Base-by-base conservation (phyloP, 2,888 invertebrate species). In the Seladonia tumulorum region DNA sequence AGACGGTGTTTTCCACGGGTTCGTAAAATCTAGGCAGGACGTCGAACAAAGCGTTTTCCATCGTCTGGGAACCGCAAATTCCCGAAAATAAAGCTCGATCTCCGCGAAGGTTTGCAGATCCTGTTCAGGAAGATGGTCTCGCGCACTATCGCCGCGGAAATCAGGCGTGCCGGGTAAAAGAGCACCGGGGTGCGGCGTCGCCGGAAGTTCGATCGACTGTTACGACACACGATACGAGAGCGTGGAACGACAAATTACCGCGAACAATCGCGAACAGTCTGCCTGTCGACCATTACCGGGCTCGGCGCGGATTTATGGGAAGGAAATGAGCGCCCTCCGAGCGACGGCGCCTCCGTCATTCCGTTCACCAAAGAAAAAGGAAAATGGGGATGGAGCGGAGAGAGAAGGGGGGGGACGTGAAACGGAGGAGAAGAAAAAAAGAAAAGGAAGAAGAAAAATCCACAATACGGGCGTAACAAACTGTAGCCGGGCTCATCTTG, bases 381-480 rank as follows among this genome's bases (percentile, higher is more conserved):
- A 35, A 47, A 35, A 79, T 63, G 76, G 71, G 47, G n/a, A 77
- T 68, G 76, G 71, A 66, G 80, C 72, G 47, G 66, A 71, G 70
- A 74, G 42, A 7, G 45, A 68, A 18, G 71, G 45, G 42, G n/a
- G n/a, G n/a, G n/a, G n/a, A n/a, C n/a, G 80, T 63, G 77, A 71
- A 78, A 78, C 71, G 63, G 63, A 74, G 70, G 75, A 63, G 70
- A 60, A 68, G 29, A 18, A 35, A 72, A 16, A 74, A 49, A 45
- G 57, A 73, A 71, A 60, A 47, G 16, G 5, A 68, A 71, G 60
- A 60, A 82, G 77, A 88, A 90, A 90, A 89, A 91, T 89, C 87
- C 89, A 91, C 90, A 90, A 91, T 91, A 90, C 83, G 73, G 82
- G 72, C 86, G 90, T 85, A 87, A 90, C 89, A 90, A 90, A 90